Base-by-base conservation (phyloP, 92 coral and sea anemone species). In the Scolanthus callimorphus region DNA sequence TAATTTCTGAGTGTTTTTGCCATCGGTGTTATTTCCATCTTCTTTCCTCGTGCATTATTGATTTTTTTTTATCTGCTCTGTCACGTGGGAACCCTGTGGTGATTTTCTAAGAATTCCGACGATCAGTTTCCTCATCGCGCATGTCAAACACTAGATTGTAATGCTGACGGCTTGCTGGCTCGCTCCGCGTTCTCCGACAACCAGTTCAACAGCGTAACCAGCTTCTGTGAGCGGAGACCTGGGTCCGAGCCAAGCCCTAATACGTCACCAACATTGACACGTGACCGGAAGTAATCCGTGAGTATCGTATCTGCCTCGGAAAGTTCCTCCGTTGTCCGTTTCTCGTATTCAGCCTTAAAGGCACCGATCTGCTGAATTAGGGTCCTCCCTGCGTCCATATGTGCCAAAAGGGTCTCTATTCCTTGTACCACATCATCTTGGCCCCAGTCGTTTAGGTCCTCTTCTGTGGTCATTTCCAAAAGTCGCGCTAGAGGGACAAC, bases 131-230 rank as follows among this genome's bases (percentile, higher is more conserved):
- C n/a, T n/a, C n/a, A n/a, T n/a, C n/a, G n/a, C n/a, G n/a, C n/a
- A n/a, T n/a, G n/a, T n/a, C n/a, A n/a, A n/a, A n/a, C n/a, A n/a
- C n/a, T n/a, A n/a, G n/a, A 34, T 34, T 15, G 15, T 15, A 34
- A 6, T 15, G 41, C 41, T 34, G 63, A 65, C 1, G 74, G 78
- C 30, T 56, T 65, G 23, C 44, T 74, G 1, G 55, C 70, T 24
- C 47, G 77, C 57, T 94, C 99, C 8, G 88, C 90, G 48, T 89
- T 82, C 69, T 94, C 97, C 12, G 99, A 89, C 71, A 94, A 71
- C 84, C 96, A 80, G 10, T 66, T 83, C 11, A 94, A 65, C 55
- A 94, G 60, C 2, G 90, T 85, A 39, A 57, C 64, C 50, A 94
- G 63, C 45, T 94, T 94, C 25, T 69, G 82, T 11, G 78, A 51